phyloP scores from a whole-genome alignment of 2,113 vertebrate genomes.

The Entomyzon cyanotis region DNA sequence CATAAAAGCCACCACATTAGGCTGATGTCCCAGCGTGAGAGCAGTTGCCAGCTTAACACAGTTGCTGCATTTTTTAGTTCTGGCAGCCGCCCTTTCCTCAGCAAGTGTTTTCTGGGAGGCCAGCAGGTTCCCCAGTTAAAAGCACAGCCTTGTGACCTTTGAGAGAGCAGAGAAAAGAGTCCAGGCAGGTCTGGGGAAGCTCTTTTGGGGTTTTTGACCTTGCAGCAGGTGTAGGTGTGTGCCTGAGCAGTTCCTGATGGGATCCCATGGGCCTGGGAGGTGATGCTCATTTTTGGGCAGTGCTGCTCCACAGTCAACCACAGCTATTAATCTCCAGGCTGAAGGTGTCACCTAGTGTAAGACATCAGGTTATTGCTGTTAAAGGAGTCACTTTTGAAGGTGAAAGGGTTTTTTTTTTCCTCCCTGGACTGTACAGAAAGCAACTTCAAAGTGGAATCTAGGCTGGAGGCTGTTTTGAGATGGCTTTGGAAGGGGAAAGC shows the following conservation, averaged over 20 bases:
- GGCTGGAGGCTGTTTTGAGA: background rate
- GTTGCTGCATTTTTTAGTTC: constrained; percentile 1
- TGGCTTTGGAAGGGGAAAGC: background rate
- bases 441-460: background rate
- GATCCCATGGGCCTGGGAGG: fast-evolving
- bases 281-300: background rate
- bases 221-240: background rate
- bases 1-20: constrained; percentile 21
- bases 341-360: background rate
- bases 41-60: constrained; percentile 28
- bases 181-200: background rate
- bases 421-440: background rate
- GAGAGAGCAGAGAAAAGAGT: background rate
- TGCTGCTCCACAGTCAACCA: background rate
- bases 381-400: constrained; percentile 3
- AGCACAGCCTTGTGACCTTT: background rate
- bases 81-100: constrained; percentile 12
- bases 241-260: background rate
- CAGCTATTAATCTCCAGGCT: background rate
- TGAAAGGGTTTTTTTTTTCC: background rate
- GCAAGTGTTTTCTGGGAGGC: background rate
- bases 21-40: background rate
- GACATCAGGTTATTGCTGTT: background rate
- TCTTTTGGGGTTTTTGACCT: background rate
- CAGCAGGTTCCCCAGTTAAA: background rate